A percentile compares a stretch with the other conserved stretches of the same genome.
Conservation (phyloP, 2,888 invertebrate genomes). For the Argyresthia albistria region DNA sequence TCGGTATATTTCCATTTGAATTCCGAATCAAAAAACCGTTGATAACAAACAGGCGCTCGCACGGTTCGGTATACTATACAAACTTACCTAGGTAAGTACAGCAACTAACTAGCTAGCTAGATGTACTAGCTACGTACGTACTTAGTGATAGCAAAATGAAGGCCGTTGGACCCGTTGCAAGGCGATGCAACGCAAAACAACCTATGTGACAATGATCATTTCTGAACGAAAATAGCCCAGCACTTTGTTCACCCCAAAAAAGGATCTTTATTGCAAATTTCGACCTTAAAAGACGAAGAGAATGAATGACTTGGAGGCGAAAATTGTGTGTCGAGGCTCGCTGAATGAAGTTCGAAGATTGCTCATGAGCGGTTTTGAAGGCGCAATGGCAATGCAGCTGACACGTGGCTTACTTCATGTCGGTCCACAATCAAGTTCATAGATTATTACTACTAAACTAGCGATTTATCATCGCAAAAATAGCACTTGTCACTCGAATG, state of each 20-base stretch:
- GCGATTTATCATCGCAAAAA: background rate
- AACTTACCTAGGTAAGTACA: background rate
- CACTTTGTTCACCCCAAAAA: constrained; percentile 50
- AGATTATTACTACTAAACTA: constrained; percentile 35
- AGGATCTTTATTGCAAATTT: constrained; percentile 23
- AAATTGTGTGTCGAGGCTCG: constrained; percentile 1
- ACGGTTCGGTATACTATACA: too few relatives aligned
- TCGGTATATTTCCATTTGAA: too few relatives aligned
- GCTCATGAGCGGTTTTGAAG: constrained; percentile 38
- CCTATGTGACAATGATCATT: constrained; percentile 22
- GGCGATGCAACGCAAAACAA: constrained; percentile 28
- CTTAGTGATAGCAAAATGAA: constrained; percentile 5
- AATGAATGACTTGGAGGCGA: constrained; percentile 13
- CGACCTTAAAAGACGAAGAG: constrained; percentile 19
- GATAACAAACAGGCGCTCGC: too few relatives aligned
- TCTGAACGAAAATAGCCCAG: constrained; percentile 36
- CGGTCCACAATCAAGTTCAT: constrained; percentile 62
- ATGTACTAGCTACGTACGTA: background rate
- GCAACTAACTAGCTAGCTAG: background rate
- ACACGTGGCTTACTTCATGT: constrained; percentile 40
- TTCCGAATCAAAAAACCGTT: too few relatives aligned
- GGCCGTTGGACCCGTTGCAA: constrained; percentile 14
- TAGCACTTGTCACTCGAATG: too few relatives aligned
- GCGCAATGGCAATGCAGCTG: constrained; percentile 52
- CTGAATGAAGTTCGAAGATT: too few relatives aligned